These are phyloP conservation scores for Onychostoma macrolepis DNA, from an alignment of 2,113 vertebrate genomes.

Conservation along the genomic window DNA sequence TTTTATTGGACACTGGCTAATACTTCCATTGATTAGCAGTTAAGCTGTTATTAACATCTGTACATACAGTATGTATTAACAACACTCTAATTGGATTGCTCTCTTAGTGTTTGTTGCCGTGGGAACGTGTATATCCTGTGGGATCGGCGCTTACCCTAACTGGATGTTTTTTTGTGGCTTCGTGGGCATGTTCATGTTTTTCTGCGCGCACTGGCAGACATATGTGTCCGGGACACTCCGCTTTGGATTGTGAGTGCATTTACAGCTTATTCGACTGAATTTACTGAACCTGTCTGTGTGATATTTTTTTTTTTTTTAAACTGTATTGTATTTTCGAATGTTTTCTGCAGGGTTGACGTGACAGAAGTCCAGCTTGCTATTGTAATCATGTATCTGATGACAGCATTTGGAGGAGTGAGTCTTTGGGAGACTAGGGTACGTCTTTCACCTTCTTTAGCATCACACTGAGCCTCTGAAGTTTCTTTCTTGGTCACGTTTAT, in stretches of 20 bases:
- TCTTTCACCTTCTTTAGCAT: not conserved
- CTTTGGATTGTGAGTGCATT: constrained; percentile 89
- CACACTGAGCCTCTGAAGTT: not conserved
- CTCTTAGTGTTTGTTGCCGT: constrained; percentile 89
- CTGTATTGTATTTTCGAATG: not conserved
- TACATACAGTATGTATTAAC: not conserved
- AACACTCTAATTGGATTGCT: not conserved
- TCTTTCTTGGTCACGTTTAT: not conserved
- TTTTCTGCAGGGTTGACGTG: constrained; percentile 85
- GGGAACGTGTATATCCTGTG: constrained; percentile 86
- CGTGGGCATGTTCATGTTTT: constrained; percentile 96
- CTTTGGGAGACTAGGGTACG: constrained; percentile 88
- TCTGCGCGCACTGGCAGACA: constrained; percentile 98
- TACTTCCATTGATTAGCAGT: not conserved
- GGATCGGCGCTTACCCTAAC: constrained; percentile 84
- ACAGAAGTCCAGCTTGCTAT: constrained; percentile 94
- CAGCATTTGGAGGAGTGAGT: constrained; percentile 83
- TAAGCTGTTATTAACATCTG: not conserved
- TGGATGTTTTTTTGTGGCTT: constrained; percentile 96
- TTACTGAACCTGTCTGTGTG: not conserved
- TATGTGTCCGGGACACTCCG: constrained; percentile 93
- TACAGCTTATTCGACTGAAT: not conserved
- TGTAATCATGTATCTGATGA: constrained; percentile 84
- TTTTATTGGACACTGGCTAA: not conserved
- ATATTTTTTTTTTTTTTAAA: not conserved